Percentiles rank a stretch among this genome's conserved stretches.
These are phyloP conservation scores for Emmelina monodactyla DNA, from an alignment of 2,888 invertebrate species.

Conservation along the genomic window DNA sequence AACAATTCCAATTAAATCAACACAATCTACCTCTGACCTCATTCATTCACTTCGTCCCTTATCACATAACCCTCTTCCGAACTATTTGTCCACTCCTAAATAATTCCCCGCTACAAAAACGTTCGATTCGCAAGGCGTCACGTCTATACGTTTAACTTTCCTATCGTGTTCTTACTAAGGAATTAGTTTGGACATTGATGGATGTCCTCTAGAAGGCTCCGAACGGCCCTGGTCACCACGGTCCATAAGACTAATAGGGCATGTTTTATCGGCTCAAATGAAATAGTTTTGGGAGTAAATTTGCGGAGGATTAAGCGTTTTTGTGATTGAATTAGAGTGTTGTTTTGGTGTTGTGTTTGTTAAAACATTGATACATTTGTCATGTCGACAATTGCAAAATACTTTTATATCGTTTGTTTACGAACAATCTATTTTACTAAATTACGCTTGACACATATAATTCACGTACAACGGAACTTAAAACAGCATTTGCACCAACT, in stretches of 20 bases:
- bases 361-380: too few relatives aligned
- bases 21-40: too few relatives aligned
- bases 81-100: slow-evolving; percentile 40
- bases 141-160: slow-evolving; percentile 25
- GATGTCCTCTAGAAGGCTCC: slow-evolving; percentile 21
- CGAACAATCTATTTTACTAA: too few relatives aligned
- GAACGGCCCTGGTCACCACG: slow-evolving; percentile 13
- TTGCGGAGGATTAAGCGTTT: background rate
- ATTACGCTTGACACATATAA: too few relatives aligned
- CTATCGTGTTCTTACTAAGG: slow-evolving; percentile 27
- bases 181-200: slow-evolving; percentile 33
- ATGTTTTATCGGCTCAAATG: slow-evolving; percentile 14
- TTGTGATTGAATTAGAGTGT: background rate
- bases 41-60: slow-evolving; percentile 9
- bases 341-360: background rate
- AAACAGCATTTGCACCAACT: too few relatives aligned
- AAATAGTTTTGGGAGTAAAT: slow-evolving; percentile 6
- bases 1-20: too few relatives aligned
- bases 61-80: slow-evolving; percentile 26
- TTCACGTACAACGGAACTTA: too few relatives aligned
- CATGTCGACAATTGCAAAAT: too few relatives aligned
- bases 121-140: slow-evolving; percentile 27
- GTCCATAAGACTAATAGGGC: slow-evolving; percentile 17
- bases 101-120: slow-evolving; percentile 37
- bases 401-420: too few relatives aligned